Base-by-base conservation (phyloP, 2,113 vertebrate species). In the Scomber colias region DNA sequence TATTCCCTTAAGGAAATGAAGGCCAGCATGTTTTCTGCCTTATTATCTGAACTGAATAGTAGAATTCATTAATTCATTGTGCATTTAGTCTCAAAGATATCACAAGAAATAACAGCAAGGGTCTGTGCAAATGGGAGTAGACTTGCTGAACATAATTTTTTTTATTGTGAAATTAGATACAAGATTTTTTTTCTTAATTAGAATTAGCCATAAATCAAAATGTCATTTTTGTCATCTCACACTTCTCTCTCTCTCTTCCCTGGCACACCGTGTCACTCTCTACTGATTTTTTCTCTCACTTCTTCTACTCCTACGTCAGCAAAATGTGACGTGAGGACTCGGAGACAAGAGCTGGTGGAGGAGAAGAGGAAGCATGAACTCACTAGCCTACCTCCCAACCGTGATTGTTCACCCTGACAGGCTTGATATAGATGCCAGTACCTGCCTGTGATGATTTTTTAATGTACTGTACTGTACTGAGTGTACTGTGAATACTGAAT, bases 1-100 rank as follows among this genome's bases (percentile, higher is more conserved):
- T 50, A 54, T 35, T 71, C 60, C 77, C 71, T 51, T 40, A 31
- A 48, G 68, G 69, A 59, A 79, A 84, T 75, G 45, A 84, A 82
- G 73, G 16, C 53, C 27, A 19, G 9, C 35, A 44, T 53, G 63
- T 65, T 54, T 71, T 51, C 51, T 19, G 31, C 21, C 65, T 48
- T 54, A 54, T 72, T 74, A 40, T 63, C 46, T 70, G 21, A 11
- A n/a, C 45, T 48, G 27, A 44, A 45, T 40, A 82, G 77, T 40
- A 61, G 62, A 85, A 75, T 17, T 48, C 63, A 88, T 77, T 44
- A 57, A 57, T 48, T 82, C 56, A 40, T 60, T 48, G 74, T 49
- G 40, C 56, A 62, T 57, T 71, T 76, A 74, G 59, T 24, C 74
- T 74, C 27, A 64, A 19, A 48, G 66, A 69, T 68, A 15, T 84